A percentile compares a stretch with the other conserved stretches of the same genome.
Conservation (phyloP, 37 sponge, comb jelly and placozoan species). For the Aplysina aerophoba region DNA sequence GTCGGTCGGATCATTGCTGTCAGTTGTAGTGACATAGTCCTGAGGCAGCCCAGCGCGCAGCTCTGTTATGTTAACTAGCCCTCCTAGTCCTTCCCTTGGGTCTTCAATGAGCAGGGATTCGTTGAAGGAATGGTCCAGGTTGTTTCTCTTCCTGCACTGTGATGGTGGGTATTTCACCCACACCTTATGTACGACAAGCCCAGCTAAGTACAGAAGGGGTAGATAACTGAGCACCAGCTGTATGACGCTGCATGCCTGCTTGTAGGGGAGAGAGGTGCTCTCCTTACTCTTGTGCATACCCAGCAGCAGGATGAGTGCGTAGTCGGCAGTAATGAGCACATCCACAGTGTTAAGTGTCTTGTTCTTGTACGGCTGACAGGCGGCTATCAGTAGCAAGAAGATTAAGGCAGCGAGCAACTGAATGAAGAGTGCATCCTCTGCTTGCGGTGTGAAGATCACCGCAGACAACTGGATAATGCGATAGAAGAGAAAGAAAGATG, state of each 20-base stretch:
- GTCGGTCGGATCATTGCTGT: too few species aligned
- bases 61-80: too few species aligned
- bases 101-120: too few species aligned
- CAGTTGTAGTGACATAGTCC: too few species aligned
- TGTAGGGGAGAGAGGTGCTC: too few species aligned
- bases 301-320: neutral
- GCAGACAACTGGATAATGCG: neutral
- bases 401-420: neutral
- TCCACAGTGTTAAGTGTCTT: neutral
- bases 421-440: neutral
- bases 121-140: too few species aligned
- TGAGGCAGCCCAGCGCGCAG: too few species aligned
- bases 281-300: neutral
- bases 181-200: neutral
- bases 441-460: neutral
- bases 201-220: neutral
- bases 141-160: too few species aligned
- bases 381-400: neutral
- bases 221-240: constrained; percentile 11
- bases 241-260: neutral
- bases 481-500: neutral
- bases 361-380: constrained; percentile 2
- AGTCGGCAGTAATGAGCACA: neutral
- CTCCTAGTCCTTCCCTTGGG: too few species aligned
- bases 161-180: too few species aligned